These are phyloP conservation scores for Pedetes capensis DNA, from an alignment of 2,113 vertebrate species.

Conservation along the genomic window DNA sequence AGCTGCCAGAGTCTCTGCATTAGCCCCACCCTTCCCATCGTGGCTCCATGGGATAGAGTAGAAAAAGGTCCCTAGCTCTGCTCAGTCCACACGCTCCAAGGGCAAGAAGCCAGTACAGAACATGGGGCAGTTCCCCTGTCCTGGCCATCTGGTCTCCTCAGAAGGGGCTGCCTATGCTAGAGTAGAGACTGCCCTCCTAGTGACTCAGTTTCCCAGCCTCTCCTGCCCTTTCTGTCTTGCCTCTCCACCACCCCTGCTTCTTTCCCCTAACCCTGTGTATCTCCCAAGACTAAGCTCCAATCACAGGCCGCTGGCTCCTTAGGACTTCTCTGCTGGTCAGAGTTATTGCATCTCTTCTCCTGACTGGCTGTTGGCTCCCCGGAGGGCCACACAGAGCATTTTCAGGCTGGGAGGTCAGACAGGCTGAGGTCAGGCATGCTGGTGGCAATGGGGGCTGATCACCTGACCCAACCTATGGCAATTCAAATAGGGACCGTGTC, in stretches of 20 bases:
- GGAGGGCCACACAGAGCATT: rapidly evolving
- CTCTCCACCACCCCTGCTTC: not conserved
- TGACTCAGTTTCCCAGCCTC: not conserved
- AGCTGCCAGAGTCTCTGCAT: not conserved
- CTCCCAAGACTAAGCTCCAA: not conserved
- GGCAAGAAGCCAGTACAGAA: not conserved
- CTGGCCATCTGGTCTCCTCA: not conserved
- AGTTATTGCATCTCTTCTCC: not conserved
- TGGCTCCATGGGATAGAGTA: not conserved
- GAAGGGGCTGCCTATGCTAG: not conserved
- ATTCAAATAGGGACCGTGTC: not conserved
- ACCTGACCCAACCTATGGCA: not conserved
- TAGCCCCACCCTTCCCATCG: too few relatives aligned
- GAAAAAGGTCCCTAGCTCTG: not conserved
- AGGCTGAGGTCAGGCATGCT: not conserved
- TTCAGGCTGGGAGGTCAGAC: not conserved
- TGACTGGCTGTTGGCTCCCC: not conserved
- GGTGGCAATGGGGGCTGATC: not conserved
- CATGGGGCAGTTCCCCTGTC: not conserved
- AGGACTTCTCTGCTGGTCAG: not conserved
- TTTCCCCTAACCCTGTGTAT: not conserved
- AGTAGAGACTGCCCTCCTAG: not conserved
- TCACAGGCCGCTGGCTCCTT: too few relatives aligned
- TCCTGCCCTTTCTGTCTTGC: not conserved
- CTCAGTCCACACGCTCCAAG: too few relatives aligned